Base-by-base conservation (phyloP, 2,888 invertebrate genomes). In the Chromoteleia sp. region DNA sequence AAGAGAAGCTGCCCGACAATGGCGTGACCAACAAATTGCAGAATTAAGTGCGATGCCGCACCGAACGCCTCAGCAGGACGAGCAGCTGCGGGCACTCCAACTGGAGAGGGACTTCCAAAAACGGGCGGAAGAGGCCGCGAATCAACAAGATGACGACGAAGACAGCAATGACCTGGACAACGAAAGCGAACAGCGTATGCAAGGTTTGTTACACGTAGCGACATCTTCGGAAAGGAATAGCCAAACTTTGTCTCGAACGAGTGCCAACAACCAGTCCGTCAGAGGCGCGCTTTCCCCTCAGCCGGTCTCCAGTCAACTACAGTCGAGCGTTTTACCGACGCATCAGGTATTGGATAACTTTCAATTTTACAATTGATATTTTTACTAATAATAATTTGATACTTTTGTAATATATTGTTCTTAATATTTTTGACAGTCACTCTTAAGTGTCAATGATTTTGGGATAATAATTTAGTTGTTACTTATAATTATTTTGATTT, bases 51-150 rank as follows among this genome's bases (percentile, higher is more conserved):
- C 94, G 0, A 90, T 96, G 76, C 93, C 95, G 14, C 93, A 94
- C 59, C 94, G 97, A 70, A 94, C 96, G 1, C 92, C 95, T 0
- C 96, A 96, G 86, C 98, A 98, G 90, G 97, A 96, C 84, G 98
- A 98, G 89, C 97, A 97, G 88, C 92, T 98, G 14, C 94, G 97
- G 70, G 96, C 97, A n/a, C 93, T 99, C 70, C 95, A 96, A 83
- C 93, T 98, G n/a, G 98, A 99, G 90, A 94, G 97, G 78, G 98
- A 99, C 92, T 99, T 99, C 91, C 98, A 98, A 90, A 94, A 97
- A 58, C 93, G 98, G 54, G 98, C 98, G 1, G 95, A 96, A 88
- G 97, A 97, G 92, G 94, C 94, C 30, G 94, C 94, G 73, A 94
- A 93, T 84, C 94, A 94, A 82, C 96, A 94, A 86, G 95, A 95